These are phyloP conservation scores for Toxonevra muliebris DNA, from an alignment of 2,888 invertebrate genomes.

Conservation along the genomic window DNA sequence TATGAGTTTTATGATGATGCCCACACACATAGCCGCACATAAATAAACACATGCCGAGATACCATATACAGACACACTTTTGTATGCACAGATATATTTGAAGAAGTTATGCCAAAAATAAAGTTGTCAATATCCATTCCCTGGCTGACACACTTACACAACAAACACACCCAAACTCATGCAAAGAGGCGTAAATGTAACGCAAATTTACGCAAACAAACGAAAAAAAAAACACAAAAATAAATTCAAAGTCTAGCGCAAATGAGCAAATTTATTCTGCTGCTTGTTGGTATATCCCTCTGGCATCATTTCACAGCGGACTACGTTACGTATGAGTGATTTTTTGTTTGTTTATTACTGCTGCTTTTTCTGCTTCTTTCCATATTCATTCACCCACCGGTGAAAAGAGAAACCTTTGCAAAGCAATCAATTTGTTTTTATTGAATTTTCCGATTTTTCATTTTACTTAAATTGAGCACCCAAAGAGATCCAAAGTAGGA, in stretches of 20 bases:
- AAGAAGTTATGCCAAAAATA: background rate
- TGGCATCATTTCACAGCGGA: too few relatives aligned
- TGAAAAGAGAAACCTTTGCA: background rate
- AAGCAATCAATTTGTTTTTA: slow-evolving; percentile 29
- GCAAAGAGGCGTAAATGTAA: too few relatives aligned
- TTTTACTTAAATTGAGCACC: background rate
- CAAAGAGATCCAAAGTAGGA: too few relatives aligned
- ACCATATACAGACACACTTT: too few relatives aligned
- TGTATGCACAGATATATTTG: background rate
- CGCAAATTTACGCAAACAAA: too few relatives aligned
- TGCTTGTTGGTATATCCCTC: too few relatives aligned
- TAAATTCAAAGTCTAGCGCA: background rate
- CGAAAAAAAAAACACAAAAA: background rate
- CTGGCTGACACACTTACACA: background rate
- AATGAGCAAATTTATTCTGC: too few relatives aligned
- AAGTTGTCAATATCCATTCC: slow-evolving; percentile 1
- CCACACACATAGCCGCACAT: background rate
- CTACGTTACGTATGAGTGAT: too few relatives aligned
- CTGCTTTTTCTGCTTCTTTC: too few relatives aligned
- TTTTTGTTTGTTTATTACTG: too few relatives aligned
- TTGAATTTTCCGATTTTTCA: slow-evolving; percentile 27
- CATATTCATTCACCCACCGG: too few relatives aligned
- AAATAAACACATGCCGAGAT: background rate
- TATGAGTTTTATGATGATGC: background rate
- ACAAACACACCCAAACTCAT: background rate